Base-by-base conservation (phyloP, 2,797 vertebrate species). In the Strix occidentalis region DNA sequence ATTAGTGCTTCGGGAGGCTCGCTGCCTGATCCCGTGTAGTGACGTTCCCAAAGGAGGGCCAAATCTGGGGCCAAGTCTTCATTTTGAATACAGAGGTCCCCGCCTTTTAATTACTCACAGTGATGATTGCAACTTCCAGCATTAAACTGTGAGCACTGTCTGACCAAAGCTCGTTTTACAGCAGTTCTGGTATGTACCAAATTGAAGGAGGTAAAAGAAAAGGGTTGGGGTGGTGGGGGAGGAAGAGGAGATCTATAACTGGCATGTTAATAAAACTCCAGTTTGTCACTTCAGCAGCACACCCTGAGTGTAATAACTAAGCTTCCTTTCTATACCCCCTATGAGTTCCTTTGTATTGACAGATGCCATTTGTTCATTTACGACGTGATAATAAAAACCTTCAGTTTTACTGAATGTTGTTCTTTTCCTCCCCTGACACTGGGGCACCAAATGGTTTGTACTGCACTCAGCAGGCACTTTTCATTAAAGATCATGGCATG, bases 331-430 rank as follows among this genome's bases (percentile, higher is more conserved):
- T 96, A 93, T 87, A 87, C 92, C 96, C 97, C 96, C 92, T 56
- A 96, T 96, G 95, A 94, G 94, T 43, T 93, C 83, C 98, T 98
- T 98, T 98, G 98, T 98, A 98, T 98, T 98, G 98, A 98, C 98
- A 98, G 97, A 98, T 97, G 97, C 98, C 98, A 98, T 98, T 98
- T 98, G 98, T 98, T 97, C 97, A 90, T 98, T 98, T 98, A 98
- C 98, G 97, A 98, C 5, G 98, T 98, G 98, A 98, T 98, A 98
- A 98, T 98, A 98, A 98, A 98, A 98, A 97, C 98, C 98, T 98
- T 98, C 97, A 97, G 97, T 94, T 96, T 94, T 53, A 75, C 93
- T 97, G 97, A 96, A 95, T 97, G 97, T 97, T 98, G 97, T 96
- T 97, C 95, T 97, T 97, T 97, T 96, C 97, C 97, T 97, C 95